A percentile compares a stretch with the other conserved stretches of the same genome.
Conservation (phyloP, 1,140 invertebrate species). For the Aphaenogaster rudis region DNA sequence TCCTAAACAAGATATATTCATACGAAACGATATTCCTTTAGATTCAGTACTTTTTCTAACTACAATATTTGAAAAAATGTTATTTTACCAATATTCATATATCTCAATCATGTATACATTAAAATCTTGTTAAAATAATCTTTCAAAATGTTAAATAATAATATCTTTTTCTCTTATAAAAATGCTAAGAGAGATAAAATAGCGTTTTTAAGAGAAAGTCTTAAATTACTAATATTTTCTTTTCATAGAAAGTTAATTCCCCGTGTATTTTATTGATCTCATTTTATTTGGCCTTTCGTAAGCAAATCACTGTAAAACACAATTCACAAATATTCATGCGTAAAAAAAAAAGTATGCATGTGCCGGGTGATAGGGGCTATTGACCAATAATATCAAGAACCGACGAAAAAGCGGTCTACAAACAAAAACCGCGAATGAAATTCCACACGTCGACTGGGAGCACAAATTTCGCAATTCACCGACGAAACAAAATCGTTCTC, state of each 20-base stretch:
- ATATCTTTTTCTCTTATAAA: neutral
- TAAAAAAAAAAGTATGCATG: constrained; percentile 2
- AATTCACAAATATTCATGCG: constrained; percentile 19
- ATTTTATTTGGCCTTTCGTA: neutral
- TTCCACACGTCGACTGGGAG: constrained; percentile 43
- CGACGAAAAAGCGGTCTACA: constrained; percentile 54
- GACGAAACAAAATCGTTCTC: constrained; percentile 51
- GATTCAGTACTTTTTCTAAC: neutral
- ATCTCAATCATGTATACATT: neutral
- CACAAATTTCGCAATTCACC: constrained; percentile 52
- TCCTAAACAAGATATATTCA: neutral
- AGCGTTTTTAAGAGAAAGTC: neutral
- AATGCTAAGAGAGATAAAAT: neutral
- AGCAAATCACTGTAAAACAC: constrained; percentile 31
- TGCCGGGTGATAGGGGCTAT: constrained; percentile 43
- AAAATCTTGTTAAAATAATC: neutral
- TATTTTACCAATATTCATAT: neutral
- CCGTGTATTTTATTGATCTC: neutral
- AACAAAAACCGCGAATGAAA: constrained; percentile 63
- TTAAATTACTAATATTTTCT: neutral
- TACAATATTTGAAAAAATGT: neutral
- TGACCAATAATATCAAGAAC: constrained; percentile 53
- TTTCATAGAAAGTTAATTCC: constrained; percentile 2
- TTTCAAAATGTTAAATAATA: neutral
- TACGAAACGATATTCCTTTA: constrained; percentile 24